Conservation (phyloP, 2,888 invertebrate species). For the Dichetophora obliterata region DNA sequence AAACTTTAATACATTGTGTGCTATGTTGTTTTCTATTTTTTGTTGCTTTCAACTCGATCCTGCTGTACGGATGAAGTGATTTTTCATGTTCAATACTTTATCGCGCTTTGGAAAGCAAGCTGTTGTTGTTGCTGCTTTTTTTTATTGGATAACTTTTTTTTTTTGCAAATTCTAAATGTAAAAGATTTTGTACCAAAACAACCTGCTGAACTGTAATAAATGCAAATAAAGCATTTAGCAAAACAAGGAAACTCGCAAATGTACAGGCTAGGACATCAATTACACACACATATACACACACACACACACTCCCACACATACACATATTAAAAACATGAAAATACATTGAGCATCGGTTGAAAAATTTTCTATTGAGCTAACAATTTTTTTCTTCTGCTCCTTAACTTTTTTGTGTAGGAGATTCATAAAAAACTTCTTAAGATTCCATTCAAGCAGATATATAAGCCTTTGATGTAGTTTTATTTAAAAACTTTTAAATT, state of each 20-base stretch:
- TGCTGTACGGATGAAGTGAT: conserved; percentile 26
- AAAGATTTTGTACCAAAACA: not conserved
- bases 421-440: too few relatives aligned
- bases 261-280: not conserved
- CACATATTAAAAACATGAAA: not conserved
- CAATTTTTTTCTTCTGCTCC: too few relatives aligned
- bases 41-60: not conserved
- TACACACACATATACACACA: not conserved
- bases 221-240: not conserved
- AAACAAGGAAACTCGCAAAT: not conserved
- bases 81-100: conserved; percentile 37
- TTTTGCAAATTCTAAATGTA: not conserved
- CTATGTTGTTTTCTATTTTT: not conserved
- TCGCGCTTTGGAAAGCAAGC: not conserved
- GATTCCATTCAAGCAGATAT: too few relatives aligned
- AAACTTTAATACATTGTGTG: too few relatives aligned
- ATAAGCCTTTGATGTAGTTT: too few relatives aligned
- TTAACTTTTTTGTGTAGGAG: too few relatives aligned
- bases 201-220: not conserved
- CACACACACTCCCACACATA: not conserved
- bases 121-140: not conserved
- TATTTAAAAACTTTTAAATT: too few relatives aligned
- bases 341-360: too few relatives aligned
- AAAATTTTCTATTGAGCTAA: too few relatives aligned
- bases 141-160: not conserved